Base-by-base conservation (phyloP, 1,140 invertebrate genomes). In the Pseudoatta argentina region DNA sequence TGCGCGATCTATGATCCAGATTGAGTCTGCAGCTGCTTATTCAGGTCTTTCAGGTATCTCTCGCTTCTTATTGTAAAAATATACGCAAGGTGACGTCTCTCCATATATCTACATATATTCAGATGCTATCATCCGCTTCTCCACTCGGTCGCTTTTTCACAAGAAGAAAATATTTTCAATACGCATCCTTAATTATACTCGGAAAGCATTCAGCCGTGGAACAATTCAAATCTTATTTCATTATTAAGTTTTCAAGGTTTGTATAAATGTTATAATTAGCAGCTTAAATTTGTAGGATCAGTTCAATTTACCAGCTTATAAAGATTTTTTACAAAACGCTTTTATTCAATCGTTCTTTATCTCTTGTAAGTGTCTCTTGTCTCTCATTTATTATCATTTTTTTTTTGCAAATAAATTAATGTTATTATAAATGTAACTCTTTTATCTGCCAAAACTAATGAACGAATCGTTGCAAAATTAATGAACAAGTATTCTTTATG, bases 101-200 rank as follows among this genome's bases (percentile, higher is more conserved):
- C 24, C 18, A 61, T 61, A 14, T 30, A 72, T 81, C 6, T 82
- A 59, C 18, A 82, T 82, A 82, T 63, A 61, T 83, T 75, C 55
- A 75, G 51, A 81, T 72, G 10, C 21, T 69, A 79, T 78, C 76
- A 21, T 66, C 12, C 27, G 14, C 10, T 66, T 66, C 7, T 67
- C 27, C 16, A 34, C 18, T 64, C 39, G 10, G 59, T 10, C 59
- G 24, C 30, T 30, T 67, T 79, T 79, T 67, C 57, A 79, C 27
- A 34, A 2, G 7, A 63, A 21, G 18, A 63, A 30, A 10, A 76
- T 44, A 85, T 18, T 66, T 24, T 34, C 21, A 24, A 75, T 48
- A 27, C 18, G 3, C 55, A 30, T 64, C 61, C 18, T 1, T 34
- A 34, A 83, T 39, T 72, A 57, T 72, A 82, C 21, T 82, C 69